Conservation (phyloP, 1,140 invertebrate genomes). For the Lerema accius region DNA sequence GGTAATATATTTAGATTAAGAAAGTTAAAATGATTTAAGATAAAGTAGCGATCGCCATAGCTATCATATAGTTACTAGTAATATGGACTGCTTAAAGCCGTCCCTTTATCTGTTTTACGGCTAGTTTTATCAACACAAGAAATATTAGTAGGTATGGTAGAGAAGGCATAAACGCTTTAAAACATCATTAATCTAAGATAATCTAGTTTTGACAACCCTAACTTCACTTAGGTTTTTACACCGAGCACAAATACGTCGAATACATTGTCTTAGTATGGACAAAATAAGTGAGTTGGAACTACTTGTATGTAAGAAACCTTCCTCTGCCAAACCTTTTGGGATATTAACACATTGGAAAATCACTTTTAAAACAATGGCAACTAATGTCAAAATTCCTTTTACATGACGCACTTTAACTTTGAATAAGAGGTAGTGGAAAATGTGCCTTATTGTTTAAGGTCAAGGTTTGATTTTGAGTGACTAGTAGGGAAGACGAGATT, state of each 20-base stretch:
- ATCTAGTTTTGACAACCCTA: slow-evolving; percentile 44
- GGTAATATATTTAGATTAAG: no score
- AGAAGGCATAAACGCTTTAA: no score
- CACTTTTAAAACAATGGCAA: slow-evolving; percentile 18
- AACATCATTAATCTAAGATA: no score
- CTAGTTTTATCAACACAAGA: no score
- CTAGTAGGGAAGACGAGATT: background rate
- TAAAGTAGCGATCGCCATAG: no score
- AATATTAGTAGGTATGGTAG: no score
- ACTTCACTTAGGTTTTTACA: slow-evolving; percentile 53
- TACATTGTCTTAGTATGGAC: slow-evolving; percentile 75
- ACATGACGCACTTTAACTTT: slow-evolving; percentile 1
- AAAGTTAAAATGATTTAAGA: no score
- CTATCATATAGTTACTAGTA: no score
- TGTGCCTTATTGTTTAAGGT: background rate
- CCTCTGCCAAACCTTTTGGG: slow-evolving; percentile 32
- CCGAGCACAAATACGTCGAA: slow-evolving; percentile 63
- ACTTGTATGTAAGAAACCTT: slow-evolving; percentile 62
- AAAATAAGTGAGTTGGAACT: slow-evolving; percentile 74
- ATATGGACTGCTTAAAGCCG: no score
- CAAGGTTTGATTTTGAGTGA: slow-evolving; percentile 31
- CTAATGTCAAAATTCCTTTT: slow-evolving; percentile 16
- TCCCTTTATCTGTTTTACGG: no score
- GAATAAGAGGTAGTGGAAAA: background rate
- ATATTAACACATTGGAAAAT: slow-evolving; percentile 35